Evolutionary conservation across 2,797 vertebrate genomes (phyloP).

Genomic region (Mergus octosetaceus): DNA sequence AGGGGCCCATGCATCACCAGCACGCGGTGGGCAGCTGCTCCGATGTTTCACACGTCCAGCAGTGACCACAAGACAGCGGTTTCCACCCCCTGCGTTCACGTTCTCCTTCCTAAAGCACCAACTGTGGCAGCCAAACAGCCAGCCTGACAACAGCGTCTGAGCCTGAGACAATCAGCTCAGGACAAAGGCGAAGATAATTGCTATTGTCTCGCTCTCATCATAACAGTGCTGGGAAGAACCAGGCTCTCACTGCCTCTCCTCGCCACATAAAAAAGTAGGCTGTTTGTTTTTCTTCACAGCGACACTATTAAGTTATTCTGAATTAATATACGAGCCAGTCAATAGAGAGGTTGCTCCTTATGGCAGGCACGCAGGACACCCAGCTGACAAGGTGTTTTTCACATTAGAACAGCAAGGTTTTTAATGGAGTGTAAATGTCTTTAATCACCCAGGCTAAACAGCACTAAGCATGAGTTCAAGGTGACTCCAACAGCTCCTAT

Average conservation of each 20-base stretch:
- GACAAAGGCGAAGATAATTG: not conserved
- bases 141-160: not conserved
- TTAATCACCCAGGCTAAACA: slow-evolving; percentile 62
- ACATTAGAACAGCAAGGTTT: slow-evolving; percentile 39
- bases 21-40: rapidly evolving
- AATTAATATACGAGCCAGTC: not conserved
- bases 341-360: not conserved
- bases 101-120: not conserved
- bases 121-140: not conserved
- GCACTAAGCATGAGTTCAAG: slow-evolving; percentile 67
- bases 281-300: not conserved
- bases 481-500: slow-evolving; percentile 59
- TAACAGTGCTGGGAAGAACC: not conserved
- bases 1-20: not conserved
- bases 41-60: not conserved
- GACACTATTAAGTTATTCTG: not conserved
- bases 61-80: not conserved
- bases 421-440: slow-evolving; percentile 67
- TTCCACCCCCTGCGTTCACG: rapidly evolving
- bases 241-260: not conserved
- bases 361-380: not conserved
- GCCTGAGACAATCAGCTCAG: not conserved
- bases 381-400: slow-evolving; percentile 42
- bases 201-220: not conserved
- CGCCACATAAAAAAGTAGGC: not conserved